phyloP scores from a whole-genome alignment of 2,888 invertebrate species.

The Eledona agricola region DNA sequence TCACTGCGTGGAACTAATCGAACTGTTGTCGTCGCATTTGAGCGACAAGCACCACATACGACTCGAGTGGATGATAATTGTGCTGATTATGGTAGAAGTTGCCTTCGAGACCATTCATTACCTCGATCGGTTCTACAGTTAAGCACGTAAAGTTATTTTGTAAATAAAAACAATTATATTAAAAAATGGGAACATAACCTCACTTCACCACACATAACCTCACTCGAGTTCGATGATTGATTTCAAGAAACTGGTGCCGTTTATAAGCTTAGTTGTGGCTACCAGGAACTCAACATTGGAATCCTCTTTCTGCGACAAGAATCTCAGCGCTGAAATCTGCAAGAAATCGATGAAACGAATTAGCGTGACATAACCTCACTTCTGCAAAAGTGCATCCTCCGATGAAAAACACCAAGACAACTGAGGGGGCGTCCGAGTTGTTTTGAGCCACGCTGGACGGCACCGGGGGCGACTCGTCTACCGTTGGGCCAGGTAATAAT shows the following conservation, averaged over 20 bases:
- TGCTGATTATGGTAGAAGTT: conserved; percentile 95
- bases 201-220: background rate
- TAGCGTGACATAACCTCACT: too few relatives aligned
- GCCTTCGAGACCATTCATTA: conserved; percentile 84
- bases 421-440: conserved; percentile 68
- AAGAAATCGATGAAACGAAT: too few relatives aligned
- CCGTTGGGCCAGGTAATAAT: conserved; percentile 78
- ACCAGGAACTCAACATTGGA: conserved; percentile 89
- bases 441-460: conserved; percentile 55
- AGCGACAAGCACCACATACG: conserved; percentile 92
- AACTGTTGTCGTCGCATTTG: conserved; percentile 87
- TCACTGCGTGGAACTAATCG: conserved; percentile 92
- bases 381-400: conserved; percentile 98
- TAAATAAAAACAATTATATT: too few relatives aligned
- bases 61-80: conserved; percentile 97
- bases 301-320: conserved; percentile 79
- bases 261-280: conserved; percentile 91
- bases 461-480: conserved; percentile 69
- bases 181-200: conserved; percentile 4
- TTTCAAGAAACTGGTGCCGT: conserved; percentile 86
- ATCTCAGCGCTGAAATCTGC: conserved; percentile 76
- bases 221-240: conserved; percentile 70
- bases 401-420: conserved; percentile 92
- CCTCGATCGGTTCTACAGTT: conserved; percentile 68
- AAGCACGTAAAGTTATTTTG: conserved; percentile 7